Conservation (phyloP, 2,888 invertebrate genomes). For the Drosophila neotestacea region DNA sequence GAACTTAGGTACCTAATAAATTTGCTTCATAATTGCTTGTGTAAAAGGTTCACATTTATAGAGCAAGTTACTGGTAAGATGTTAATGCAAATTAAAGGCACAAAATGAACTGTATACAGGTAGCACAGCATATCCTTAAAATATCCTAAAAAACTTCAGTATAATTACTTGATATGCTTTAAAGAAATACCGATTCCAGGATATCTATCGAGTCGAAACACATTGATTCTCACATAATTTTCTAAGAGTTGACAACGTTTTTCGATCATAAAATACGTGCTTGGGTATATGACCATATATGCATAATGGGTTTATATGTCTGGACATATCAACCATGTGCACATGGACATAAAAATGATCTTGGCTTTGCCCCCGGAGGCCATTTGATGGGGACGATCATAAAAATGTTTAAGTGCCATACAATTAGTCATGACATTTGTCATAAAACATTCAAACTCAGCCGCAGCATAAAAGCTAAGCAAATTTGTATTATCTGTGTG, state of each 20-base stretch:
- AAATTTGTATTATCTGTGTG: not conserved
- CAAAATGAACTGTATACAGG: too few relatives aligned
- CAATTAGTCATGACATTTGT: slow-evolving; percentile 75
- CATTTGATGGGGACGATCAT: slow-evolving; percentile 48
- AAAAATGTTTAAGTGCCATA: slow-evolving; percentile 67
- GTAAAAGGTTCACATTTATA: too few relatives aligned
- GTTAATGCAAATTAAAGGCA: too few relatives aligned
- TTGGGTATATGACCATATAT: slow-evolving; percentile 12
- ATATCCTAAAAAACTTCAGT: not conserved
- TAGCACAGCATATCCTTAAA: too few relatives aligned
- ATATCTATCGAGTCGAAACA: slow-evolving; percentile 1
- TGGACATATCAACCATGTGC: slow-evolving; percentile 17
- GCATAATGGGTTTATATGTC: slow-evolving; percentile 26
- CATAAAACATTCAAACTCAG: slow-evolving; percentile 55
- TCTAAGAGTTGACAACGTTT: slow-evolving; percentile 22
- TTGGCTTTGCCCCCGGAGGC: slow-evolving; percentile 21
- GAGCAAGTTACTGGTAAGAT: too few relatives aligned
- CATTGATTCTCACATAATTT: too few relatives aligned
- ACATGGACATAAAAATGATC: slow-evolving; percentile 19
- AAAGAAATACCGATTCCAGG: not conserved
- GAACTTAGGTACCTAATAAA: too few relatives aligned
- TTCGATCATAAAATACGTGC: slow-evolving; percentile 13
- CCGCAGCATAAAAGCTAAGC: slow-evolving; percentile 41
- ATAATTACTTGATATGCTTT: too few relatives aligned
- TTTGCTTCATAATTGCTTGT: too few relatives aligned